A percentile compares a stretch with the other conserved stretches of the same genome.
phyloP scores from a whole-genome alignment of 2,113 vertebrate species.

The Dipodomys spectabilis region DNA sequence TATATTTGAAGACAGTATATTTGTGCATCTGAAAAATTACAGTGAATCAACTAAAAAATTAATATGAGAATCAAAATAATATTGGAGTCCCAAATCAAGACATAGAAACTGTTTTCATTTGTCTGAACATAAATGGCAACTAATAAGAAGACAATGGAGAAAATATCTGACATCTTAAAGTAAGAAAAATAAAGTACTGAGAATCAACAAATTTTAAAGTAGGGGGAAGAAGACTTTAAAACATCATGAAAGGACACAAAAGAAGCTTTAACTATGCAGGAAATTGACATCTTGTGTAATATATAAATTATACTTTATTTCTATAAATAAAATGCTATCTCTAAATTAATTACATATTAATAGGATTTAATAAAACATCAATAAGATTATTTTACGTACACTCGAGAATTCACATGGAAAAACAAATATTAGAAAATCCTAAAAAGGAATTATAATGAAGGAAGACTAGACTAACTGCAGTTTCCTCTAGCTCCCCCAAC shows the following conservation, averaged over 20 bases:
- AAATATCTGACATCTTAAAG: neutral
- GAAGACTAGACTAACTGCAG: neutral
- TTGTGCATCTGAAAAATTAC: neutral
- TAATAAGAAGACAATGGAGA: neutral
- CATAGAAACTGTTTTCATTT: neutral
- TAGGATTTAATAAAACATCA: constrained; percentile 11
- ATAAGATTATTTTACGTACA: neutral
- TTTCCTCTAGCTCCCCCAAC: too few relatives aligned
- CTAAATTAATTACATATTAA: neutral
- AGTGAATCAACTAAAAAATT: constrained; percentile 23
- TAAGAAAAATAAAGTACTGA: neutral
- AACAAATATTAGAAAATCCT: neutral
- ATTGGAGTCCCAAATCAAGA: neutral
- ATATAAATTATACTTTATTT: neutral
- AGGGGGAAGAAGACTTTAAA: neutral
- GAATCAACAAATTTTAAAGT: neutral
- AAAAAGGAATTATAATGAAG: neutral
- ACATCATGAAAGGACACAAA: neutral
- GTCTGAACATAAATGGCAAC: neutral
- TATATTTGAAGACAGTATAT: neutral
- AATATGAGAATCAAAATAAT: neutral
- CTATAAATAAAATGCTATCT: neutral
- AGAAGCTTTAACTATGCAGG: neutral
- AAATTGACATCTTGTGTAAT: neutral
- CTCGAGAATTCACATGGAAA: neutral